Evolutionary conservation across 2,797 vertebrate species (phyloP), one percentile per base, ranked within the genome.

Genomic region (Emys orbicularis): DNA sequence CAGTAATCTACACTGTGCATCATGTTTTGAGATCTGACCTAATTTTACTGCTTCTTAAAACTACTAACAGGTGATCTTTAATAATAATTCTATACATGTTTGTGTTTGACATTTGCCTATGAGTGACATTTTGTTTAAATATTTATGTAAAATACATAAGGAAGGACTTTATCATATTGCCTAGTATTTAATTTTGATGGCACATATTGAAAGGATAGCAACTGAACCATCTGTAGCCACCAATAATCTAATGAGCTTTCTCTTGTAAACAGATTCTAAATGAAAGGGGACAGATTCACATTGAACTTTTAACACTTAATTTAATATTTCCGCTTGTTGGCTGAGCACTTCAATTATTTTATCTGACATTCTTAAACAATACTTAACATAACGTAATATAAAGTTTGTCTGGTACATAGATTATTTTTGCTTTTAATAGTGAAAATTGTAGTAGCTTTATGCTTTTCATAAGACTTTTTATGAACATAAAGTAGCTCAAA

Each of bases 91-190:
- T 93, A 2, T 83, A 29, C 23, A 74, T 93, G 44, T 50, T 91
- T 52, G 6, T 72, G 88, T 81, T 82, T 92, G 49, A 79, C 84
- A 52, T 82, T 94, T 96, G 90, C 89, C 92, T 61, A 87, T 74
- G 89, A 96, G 90, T 97, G 96, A 49, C 21, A 93, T 95, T 96
- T 79, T 68, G 90, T 95, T 90, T 97, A 90, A 82, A 94, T 92
- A 89, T 85, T 65, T 87, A 81, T 49, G 27, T 44, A 49, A 92
- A 96, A 96, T 95, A 97, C 95, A 94, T 81, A 79, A 91, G 92
- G 87, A 52, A 59, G 1, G 31, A 44, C 18, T 84, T 72, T 95
- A 77, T 6, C 65, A 56, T 82, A 96, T 80, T 68, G 53, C 81
- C 84, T 86, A 59, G 25, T 90, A 84, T 94, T 90, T 83, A 93